phyloP scores from a whole-genome alignment of 2,797 vertebrate species.

The Typhlichthys eigenmanni region DNA sequence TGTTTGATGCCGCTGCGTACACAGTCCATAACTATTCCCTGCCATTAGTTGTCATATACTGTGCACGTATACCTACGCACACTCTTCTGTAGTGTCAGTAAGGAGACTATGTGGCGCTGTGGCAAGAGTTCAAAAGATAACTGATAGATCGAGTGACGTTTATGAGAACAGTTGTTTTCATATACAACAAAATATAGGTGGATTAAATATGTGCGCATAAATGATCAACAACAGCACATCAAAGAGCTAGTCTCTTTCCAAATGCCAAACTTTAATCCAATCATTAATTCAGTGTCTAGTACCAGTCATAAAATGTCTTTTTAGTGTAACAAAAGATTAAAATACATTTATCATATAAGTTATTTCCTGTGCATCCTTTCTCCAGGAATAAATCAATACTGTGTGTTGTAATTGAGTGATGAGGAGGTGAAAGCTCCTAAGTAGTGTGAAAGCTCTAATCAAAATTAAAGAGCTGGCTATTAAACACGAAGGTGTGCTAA shows the following conservation, averaged over 20 bases:
- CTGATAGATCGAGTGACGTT: slow-evolving; percentile 12
- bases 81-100: neutral
- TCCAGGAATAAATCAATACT: slow-evolving; percentile 83
- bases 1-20: slow-evolving; percentile 36
- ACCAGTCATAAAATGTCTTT: slow-evolving; percentile 74
- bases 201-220: slow-evolving; percentile 61
- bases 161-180: slow-evolving; percentile 56
- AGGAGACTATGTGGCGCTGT: slow-evolving; percentile 30
- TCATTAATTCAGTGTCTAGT: slow-evolving; percentile 82
- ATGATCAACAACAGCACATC: slow-evolving; percentile 68
- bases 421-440: slow-evolving; percentile 69
- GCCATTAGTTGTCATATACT: slow-evolving; percentile 8
- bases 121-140: no score
- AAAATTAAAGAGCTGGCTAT: slow-evolving; percentile 79
- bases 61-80: slow-evolving; percentile 46
- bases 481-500: slow-evolving; percentile 63
- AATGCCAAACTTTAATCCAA: slow-evolving; percentile 78
- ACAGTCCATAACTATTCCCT: slow-evolving; percentile 1
- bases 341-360: slow-evolving; percentile 86
- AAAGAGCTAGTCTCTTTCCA: slow-evolving; percentile 63
- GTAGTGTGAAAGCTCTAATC: slow-evolving; percentile 81
- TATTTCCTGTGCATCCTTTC: slow-evolving; percentile 76
- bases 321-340: slow-evolving; percentile 81
- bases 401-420: slow-evolving; percentile 84
- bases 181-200: slow-evolving; percentile 67